These are phyloP conservation scores for Odontamblyopus lacepedii DNA, from an alignment of 2,797 vertebrate genomes.

Conservation along the genomic window DNA sequence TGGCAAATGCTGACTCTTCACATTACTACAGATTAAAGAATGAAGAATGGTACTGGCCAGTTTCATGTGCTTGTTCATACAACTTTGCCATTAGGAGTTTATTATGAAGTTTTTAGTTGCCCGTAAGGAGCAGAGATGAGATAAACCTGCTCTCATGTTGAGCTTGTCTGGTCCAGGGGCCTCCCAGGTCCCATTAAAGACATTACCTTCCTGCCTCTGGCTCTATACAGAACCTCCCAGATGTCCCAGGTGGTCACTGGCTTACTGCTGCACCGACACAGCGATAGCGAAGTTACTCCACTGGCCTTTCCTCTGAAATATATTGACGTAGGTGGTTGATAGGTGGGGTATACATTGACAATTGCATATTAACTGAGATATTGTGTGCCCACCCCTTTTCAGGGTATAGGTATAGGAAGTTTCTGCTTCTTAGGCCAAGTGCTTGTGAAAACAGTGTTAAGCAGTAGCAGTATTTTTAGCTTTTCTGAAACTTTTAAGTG, in stretches of 20 bases:
- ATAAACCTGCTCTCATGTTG: neutral
- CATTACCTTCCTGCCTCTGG: slow-evolving; percentile 11
- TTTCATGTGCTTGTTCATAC: neutral
- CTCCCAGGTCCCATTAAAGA: slow-evolving; percentile 14
- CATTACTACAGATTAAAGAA: neutral
- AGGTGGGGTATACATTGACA: neutral
- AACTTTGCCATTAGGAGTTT: slow-evolving; percentile 1
- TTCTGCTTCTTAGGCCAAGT: neutral
- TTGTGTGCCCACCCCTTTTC: neutral
- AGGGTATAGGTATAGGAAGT: too few species aligned
- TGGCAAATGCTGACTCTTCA: neutral
- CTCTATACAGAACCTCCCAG: slow-evolving; percentile 21
- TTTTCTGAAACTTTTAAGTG: slow-evolving; percentile 38
- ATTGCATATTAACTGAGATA: neutral
- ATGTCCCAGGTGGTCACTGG: neutral
- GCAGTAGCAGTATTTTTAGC: slow-evolving; percentile 56
- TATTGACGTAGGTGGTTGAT: neutral
- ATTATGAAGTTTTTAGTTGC: slow-evolving; percentile 1
- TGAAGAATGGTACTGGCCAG: neutral
- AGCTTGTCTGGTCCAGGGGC: slow-evolving; percentile 1
- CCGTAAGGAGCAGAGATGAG: slow-evolving; percentile 9
- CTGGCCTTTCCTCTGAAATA: neutral
- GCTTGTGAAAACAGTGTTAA: slow-evolving; percentile 41
- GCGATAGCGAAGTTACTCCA: slow-evolving; percentile 12
- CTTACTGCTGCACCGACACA: slow-evolving; percentile 19